These are phyloP conservation scores for Apolygus lucorum DNA, from an alignment of 1,140 invertebrate genomes.

Conservation along the genomic window DNA sequence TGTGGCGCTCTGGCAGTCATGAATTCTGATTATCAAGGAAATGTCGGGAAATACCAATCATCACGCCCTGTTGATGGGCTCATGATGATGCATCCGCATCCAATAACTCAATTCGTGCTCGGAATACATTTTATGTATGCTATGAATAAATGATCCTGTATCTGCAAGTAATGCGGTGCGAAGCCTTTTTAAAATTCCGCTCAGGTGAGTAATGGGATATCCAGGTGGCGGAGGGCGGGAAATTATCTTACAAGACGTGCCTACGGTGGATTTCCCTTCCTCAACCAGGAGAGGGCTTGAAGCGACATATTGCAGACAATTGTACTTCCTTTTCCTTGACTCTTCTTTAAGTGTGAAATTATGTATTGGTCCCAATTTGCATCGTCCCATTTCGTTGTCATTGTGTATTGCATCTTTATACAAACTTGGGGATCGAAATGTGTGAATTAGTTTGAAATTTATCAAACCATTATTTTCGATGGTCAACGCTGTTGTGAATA, in stretches of 20 bases:
- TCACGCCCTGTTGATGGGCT: neutral
- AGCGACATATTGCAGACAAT: neutral
- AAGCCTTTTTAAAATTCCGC: neutral
- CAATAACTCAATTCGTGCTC: neutral
- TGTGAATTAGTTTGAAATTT: too few species aligned
- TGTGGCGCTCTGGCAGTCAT: too few species aligned
- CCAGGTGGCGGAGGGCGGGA: neutral
- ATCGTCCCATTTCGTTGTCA: too few species aligned
- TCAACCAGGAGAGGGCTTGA: neutral
- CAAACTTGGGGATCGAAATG: too few species aligned
- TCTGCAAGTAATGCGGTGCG: neutral
- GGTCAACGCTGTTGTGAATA: too few species aligned
- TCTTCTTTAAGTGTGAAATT: too few species aligned
- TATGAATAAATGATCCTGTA: neutral
- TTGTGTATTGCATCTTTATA: too few species aligned
- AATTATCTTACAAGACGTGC: constrained; percentile 1
- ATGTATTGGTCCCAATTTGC: too few species aligned
- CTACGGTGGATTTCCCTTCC: neutral
- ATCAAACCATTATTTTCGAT: too few species aligned
- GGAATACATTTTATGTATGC: neutral
- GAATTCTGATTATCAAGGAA: too few species aligned
- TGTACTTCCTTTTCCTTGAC: neutral
- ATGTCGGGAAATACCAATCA: neutral
- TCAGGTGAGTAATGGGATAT: neutral
- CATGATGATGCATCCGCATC: neutral